Base-by-base conservation (phyloP, 2,888 invertebrate species). In the Allacma fusca region DNA sequence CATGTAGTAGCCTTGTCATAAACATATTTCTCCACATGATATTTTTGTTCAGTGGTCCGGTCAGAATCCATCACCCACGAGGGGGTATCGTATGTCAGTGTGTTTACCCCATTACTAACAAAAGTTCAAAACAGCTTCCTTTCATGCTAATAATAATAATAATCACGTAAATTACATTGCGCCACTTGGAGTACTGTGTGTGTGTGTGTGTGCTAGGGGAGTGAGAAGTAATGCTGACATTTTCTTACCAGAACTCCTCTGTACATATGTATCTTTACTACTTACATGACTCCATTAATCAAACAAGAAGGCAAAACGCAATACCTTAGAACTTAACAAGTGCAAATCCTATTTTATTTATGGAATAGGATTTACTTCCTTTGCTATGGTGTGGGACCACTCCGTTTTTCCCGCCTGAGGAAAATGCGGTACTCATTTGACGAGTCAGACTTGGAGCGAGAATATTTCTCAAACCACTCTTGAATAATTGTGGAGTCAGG, bases 41-140 rank as follows among this genome's bases (percentile, higher is more conserved):
- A 50, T 50, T 50, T 50, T 50, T 50, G 50, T 50, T 50, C 50
- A 50, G 34, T 50, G 19, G 50, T 50, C 50, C 50, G 50, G 50
- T 50, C 50, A 50, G 50, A 70, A 43, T 21, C 43, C 44, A 43
- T 44, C 34, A 7, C 68, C 26, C 65, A 19, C 65, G 28, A 65
- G 65, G 65, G 28, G 29, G 26, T n/a, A 65, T 65, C 26, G 24
- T 13, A 65, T 16, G 13, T 28, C 12, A 65, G 2, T 50, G 50
- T 50, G 34, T 34, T 34, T 34, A 34, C 34, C 34, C 50, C n/a
- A n/a, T 13, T 50, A 19, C 7, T 13, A 50, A 16, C n/a, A 50
- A 50, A n/a, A n/a, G 50, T 50, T 50, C 50, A 50, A 50, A 50
- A 16, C 1, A n/a, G 5, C 16, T 50, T 50, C 50, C 19, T 50